These are phyloP conservation scores for Pristis pectinata DNA, from an alignment of 2,797 vertebrate species.

Conservation along the genomic window DNA sequence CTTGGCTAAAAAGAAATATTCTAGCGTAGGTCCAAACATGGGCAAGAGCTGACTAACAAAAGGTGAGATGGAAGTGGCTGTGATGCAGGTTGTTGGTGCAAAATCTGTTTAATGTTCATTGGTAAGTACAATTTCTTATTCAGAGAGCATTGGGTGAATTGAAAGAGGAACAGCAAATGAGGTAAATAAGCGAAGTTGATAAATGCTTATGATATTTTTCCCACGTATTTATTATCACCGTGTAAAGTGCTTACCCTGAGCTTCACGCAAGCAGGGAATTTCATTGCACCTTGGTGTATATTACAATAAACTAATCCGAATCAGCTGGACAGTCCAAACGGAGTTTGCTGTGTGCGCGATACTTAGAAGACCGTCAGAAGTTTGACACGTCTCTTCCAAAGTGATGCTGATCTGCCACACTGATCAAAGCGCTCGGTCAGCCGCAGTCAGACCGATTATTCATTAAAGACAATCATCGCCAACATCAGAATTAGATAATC, in stretches of 20 bases:
- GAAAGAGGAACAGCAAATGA: too few species aligned
- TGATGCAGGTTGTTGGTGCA: not conserved
- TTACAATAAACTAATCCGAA: too few species aligned
- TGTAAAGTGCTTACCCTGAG: too few species aligned
- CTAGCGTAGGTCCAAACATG: not conserved
- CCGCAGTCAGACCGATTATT: not conserved
- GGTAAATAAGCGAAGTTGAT: not conserved
- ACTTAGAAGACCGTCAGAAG: not conserved
- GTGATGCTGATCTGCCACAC: not conserved
- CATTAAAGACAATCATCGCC: too few species aligned
- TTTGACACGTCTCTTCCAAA: not conserved
- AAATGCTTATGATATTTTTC: not conserved
- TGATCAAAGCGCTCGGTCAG: not conserved
- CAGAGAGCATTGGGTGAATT: not conserved
- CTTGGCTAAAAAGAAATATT: not conserved
- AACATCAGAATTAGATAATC: not conserved
- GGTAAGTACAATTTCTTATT: not conserved
- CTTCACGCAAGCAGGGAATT: too few species aligned
- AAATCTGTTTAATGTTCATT: not conserved
- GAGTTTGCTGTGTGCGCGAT: not conserved
- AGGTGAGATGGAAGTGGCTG: not conserved
- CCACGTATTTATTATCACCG: too few species aligned
- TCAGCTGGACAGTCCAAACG: not conserved
- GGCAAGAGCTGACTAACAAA: not conserved
- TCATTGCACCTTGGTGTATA: too few species aligned